Percentiles rank a stretch among this genome's conserved stretches.
phyloP scores from a whole-genome alignment of 2,113 vertebrate genomes.

The Gallinago paraguaiae region DNA sequence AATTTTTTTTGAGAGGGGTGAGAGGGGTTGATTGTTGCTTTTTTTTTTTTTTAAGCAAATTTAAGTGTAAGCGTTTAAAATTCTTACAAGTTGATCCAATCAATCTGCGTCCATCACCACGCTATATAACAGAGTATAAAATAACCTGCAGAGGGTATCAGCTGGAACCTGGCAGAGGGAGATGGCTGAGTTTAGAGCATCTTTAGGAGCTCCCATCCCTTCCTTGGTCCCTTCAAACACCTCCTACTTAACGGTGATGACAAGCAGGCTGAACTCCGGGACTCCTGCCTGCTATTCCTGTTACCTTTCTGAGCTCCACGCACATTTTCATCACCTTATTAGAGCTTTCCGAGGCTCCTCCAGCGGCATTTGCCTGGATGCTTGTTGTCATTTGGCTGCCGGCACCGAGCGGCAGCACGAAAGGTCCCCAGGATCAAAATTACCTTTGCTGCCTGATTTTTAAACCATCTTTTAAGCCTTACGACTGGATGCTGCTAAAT shows the following conservation, averaged over 20 bases:
- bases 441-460: neutral
- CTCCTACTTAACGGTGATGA: neutral
- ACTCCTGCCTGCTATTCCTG: neutral
- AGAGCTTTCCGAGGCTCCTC: neutral
- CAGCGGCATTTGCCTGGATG: neutral
- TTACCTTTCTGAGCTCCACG: rapidly evolving
- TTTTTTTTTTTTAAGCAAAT: neutral
- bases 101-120: rapidly evolving
- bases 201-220: neutral
- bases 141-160: neutral
- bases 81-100: too few species aligned
- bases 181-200: neutral
- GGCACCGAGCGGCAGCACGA: neutral
- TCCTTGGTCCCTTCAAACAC: neutral
- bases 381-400: neutral
- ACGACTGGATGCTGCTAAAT: neutral
- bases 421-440: neutral
- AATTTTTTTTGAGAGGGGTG: neutral
- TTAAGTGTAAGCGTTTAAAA: neutral
- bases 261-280: neutral
- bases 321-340: neutral
- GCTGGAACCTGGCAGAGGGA: neutral
- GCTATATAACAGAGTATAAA: rapidly evolving
- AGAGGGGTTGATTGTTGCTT: neutral
- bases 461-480: neutral